These are phyloP conservation scores for Montipora cactus DNA, from an alignment of 64 coral and sea anemone genomes.

Conservation along the genomic window DNA sequence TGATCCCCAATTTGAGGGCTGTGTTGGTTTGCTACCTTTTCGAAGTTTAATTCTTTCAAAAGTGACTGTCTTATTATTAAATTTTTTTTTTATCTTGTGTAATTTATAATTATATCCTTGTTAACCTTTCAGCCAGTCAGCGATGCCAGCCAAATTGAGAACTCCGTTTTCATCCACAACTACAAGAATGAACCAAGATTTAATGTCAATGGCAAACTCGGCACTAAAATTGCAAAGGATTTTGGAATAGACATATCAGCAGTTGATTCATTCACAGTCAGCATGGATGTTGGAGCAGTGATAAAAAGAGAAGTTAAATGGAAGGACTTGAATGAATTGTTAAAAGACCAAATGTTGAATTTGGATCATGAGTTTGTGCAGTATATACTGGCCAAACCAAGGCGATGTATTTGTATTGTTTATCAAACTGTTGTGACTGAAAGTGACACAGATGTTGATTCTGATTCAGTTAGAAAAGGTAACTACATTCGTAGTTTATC, in stretches of 20 bases:
- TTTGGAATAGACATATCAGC: constrained; percentile 85
- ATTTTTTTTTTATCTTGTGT: too few species aligned
- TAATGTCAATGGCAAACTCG: constrained; percentile 86
- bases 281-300: constrained; percentile 85
- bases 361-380: constrained; percentile 88
- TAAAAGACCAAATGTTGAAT: constrained; percentile 65
- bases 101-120: neutral
- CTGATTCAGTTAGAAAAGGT: constrained; percentile 75
- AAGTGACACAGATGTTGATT: constrained; percentile 67
- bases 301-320: constrained; percentile 75
- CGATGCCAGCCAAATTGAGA: constrained; percentile 43
- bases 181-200: constrained; percentile 89
- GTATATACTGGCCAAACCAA: constrained; percentile 46
- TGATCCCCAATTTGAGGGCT: too few species aligned
- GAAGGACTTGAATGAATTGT: constrained; percentile 60
- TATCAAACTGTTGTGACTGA: constrained; percentile 73
- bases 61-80: too few species aligned
- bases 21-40: too few species aligned
- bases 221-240: constrained; percentile 90
- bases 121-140: constrained; percentile 60
- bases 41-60: too few species aligned
- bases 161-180: constrained; percentile 67
- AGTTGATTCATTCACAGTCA: constrained; percentile 75
- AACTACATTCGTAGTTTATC: neutral
- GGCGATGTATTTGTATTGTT: constrained; percentile 78